Base-by-base conservation (phyloP, 2,113 vertebrate genomes). In the Salvelinus sp. region DNA sequence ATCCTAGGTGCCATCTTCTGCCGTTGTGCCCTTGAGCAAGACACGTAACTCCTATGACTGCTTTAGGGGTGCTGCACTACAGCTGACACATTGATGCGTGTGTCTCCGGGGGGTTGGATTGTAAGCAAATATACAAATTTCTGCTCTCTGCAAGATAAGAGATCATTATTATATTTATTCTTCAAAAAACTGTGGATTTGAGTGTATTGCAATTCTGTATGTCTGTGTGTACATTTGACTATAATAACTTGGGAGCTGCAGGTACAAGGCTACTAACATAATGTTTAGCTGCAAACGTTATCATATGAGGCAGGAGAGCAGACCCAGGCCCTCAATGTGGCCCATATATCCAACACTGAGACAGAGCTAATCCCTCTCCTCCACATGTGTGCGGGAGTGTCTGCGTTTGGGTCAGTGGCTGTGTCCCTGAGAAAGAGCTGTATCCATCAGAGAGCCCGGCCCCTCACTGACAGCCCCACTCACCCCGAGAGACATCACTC, bases 331-430 rank as follows among this genome's bases (percentile, higher is more conserved):
- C 75, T 82, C 67, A 70, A 79, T 77, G 81, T 83, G 78, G 83
- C 76, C 71, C 75, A 77, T 38, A 73, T 79, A 85, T 78, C 75
- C 62, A 65, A 9, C 78, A n/a, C 47, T 76, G 80, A 83, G 86
- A 83, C 83, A 70, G 77, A 87, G 80, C 77, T 77, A 77, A 87
- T 81, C 81, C 72, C 80, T 81, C 77, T 84, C 38, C 2, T 76
- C 81, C 79, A 72, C 72, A 33, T 44, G 23, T 58, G 27, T 30
- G 23, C 28, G 25, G 30, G 50, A 28, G 47, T 28, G 23, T 28
- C 48, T n/a, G 50, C 28, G 16, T n/a, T 7, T n/a, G 23, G 18
- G 23, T 30, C 25, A 2, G 38, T 44, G 38, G 7, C 38, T 10
- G 7, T 44, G 38, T 44, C 38, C 38, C 70, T 33, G 18, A 28